phyloP scores from a whole-genome alignment of 1,140 invertebrate genomes.

The Bombus huntii region DNA sequence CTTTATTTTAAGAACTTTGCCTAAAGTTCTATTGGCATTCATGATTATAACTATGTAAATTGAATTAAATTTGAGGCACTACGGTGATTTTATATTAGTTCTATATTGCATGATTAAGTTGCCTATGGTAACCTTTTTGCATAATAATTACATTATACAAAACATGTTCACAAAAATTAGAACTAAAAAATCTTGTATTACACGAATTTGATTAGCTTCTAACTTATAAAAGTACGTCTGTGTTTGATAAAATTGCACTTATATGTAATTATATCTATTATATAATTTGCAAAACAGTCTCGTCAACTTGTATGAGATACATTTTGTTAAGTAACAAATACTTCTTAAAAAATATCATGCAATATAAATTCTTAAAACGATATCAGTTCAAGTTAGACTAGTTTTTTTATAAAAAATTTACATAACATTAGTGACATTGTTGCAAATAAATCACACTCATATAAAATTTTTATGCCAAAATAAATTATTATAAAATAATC shows the following conservation, averaged over 20 bases:
- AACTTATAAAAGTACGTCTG: neutral
- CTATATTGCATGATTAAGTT: conserved; percentile 26
- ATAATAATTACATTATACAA: neutral
- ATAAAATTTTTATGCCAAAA: conserved; percentile 82
- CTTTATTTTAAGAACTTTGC: conserved; percentile 31
- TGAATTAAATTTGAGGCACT: conserved; percentile 67
- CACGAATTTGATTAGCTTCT: neutral
- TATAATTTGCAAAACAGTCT: conserved; percentile 5
- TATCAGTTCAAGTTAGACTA: conserved; percentile 18
- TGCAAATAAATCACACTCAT: conserved; percentile 59
- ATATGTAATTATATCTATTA: neutral
- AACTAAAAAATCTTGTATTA: neutral
- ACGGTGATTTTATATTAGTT: conserved; percentile 63
- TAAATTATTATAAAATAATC: conserved; percentile 89
- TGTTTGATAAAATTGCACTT: conserved; percentile 16
- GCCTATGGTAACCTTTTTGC: conserved; percentile 2
- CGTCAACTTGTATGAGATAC: neutral
- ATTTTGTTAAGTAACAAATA: neutral
- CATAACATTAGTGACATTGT: conserved; percentile 32
- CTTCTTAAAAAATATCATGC: conserved; percentile 22
- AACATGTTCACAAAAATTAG: neutral
- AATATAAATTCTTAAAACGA: conserved; percentile 25
- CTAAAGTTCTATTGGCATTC: conserved; percentile 40
- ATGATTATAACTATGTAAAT: conserved; percentile 45
- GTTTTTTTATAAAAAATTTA: conserved; percentile 26